Conservation (phyloP, 2,797 vertebrate genomes). For the Gadopsis bispinosus region DNA sequence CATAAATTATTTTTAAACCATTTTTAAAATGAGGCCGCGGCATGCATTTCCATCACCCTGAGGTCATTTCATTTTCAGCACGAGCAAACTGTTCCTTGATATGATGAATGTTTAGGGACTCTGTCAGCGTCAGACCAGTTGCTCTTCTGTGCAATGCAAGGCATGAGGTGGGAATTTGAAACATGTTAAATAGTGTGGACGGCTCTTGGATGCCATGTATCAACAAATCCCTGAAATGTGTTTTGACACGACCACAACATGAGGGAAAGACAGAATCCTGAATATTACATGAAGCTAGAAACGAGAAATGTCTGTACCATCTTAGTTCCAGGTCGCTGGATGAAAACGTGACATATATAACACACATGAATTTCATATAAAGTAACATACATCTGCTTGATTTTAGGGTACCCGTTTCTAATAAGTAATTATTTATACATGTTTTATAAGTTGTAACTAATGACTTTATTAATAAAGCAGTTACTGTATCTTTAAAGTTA, state of each 20-base stretch:
- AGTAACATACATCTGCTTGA: neutral
- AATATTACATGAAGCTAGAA: constrained; percentile 38
- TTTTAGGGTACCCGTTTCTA: neutral
- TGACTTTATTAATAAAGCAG: neutral
- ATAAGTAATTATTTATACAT: neutral
- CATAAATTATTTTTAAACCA: constrained; percentile 55
- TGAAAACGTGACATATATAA: constrained; percentile 19
- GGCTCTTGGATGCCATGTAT: constrained; percentile 55
- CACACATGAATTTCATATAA: constrained; percentile 9
- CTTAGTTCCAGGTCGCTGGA: constrained; percentile 39
- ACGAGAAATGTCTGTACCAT: constrained; percentile 22
- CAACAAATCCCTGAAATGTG: constrained; percentile 64
- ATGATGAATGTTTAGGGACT: constrained; percentile 61
- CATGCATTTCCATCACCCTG: constrained; percentile 38
- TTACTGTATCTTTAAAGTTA: neutral
- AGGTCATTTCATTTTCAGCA: constrained; percentile 47
- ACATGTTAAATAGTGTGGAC: constrained; percentile 61
- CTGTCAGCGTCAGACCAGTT: constrained; percentile 65
- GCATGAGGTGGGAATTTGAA: constrained; percentile 71
- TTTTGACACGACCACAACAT: constrained; percentile 54
- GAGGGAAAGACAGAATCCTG: constrained; percentile 37
- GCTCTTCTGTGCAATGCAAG: constrained; percentile 47
- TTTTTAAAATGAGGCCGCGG: constrained; percentile 52
- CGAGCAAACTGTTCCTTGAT: constrained; percentile 47
- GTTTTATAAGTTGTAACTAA: neutral